Evolutionary conservation across 2,113 vertebrate genomes (phyloP), one percentile per base, ranked within the genome.

Genomic region (Charadrius vociferus): DNA sequence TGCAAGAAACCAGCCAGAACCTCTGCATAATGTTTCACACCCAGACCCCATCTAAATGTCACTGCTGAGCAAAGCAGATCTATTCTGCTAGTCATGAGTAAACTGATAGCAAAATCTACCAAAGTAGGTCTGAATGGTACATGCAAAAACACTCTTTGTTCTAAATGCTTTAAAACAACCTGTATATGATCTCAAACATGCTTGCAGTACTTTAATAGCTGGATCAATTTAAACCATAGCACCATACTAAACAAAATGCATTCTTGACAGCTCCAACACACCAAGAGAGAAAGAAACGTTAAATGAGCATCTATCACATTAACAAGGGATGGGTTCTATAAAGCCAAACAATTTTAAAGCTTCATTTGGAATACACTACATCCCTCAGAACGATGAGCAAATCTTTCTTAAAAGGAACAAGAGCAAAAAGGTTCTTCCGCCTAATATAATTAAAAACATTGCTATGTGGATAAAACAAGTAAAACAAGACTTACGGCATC

Each of bases 401-500:
- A 59, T 9, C 66, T 53, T 91, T 82, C 37, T 30, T 37, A 73
- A 65, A 47, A 29, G n/a, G 27, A 87, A 80, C 10, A 81, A 78
- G 37, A 74, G 30, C 63, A 86, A 36, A 82, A 81, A 78, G 24
- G 5, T 43, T 93, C 55, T 62, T 88, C 90, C 88, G 63, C 49
- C 15, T 53, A 6, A 71, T n/a, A 53, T 45, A 85, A 91, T 82
- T 53, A 12, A 67, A 79, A 87, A 16, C 59, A 68, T 23, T 19
- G 7, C 34, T 34, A 16, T 26, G 43, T 91, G 41, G 18, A 61
- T 20, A 53, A 81, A 94, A 66, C 68, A 68, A 91, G 66, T 39
- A 4, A 3, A 66, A 47, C 82, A 91, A 82, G 86, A 98, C 99
- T 99, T 98, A 99, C 99, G 99, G 98, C 86, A 99, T 99, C 97